Conservation (phyloP, 2,888 invertebrate species). For the Flexamia atlantica region DNA sequence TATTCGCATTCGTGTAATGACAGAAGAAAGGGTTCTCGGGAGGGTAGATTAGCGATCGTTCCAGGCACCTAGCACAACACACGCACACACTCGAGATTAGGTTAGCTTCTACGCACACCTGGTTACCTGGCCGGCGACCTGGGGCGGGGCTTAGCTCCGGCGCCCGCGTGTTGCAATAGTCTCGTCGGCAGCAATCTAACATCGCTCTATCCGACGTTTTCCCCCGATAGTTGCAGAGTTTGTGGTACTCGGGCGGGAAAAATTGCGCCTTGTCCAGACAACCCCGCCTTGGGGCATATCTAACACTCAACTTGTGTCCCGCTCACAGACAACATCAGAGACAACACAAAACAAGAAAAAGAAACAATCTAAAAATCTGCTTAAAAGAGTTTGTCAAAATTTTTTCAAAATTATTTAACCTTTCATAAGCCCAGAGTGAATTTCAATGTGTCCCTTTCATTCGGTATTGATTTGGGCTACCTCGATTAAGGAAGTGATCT, state of each 20-base stretch:
- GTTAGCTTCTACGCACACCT: constrained; percentile 52
- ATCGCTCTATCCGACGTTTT: constrained; percentile 54
- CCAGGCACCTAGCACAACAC: constrained; percentile 86
- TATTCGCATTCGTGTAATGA: constrained; percentile 85
- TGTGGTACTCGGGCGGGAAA: constrained; percentile 81
- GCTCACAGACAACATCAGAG: constrained; percentile 33
- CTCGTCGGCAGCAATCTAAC: constrained; percentile 84
- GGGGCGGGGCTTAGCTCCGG: constrained; percentile 42
- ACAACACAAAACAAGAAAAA: constrained; percentile 7
- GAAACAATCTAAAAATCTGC: background rate
- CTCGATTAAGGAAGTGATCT: no score
- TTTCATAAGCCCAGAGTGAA: no score
- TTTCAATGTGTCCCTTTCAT: no score
- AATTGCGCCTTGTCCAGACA: constrained; percentile 76
- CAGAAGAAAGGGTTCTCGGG: constrained; percentile 90
- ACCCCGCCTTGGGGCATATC: constrained; percentile 72
- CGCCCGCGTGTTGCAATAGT: constrained; percentile 82
- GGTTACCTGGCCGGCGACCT: constrained; percentile 65
- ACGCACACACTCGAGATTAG: constrained; percentile 72
- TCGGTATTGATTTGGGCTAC: no score
- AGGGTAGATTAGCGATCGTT: constrained; percentile 84
- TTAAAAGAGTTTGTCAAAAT: no score
- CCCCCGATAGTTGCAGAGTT: constrained; percentile 54
- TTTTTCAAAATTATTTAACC: no score
- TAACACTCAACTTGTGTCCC: constrained; percentile 50